Evolutionary conservation across 2,797 vertebrate genomes (phyloP), one percentile per base, ranked within the genome.

Genomic region (Sandelia bainsii): DNA sequence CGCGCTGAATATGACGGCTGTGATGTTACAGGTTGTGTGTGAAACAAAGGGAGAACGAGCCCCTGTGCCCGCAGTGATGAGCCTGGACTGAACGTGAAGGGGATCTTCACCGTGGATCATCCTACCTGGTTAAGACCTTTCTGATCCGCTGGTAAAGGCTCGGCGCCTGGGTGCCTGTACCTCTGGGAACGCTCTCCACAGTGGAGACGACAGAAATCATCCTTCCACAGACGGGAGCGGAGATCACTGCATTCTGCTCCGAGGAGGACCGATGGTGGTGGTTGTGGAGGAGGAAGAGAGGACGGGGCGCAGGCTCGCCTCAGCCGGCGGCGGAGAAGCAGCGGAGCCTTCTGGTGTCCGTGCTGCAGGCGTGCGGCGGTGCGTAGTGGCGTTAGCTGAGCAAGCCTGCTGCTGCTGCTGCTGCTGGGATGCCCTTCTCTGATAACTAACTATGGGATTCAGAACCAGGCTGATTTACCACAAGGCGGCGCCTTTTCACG

Each of bases 171-270:
- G 93, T 93, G 85, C 94, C 89, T 79, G 91, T 91, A 73, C 95
- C 95, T 54, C 94, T 89, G 58, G 97, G 95, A 84, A 95, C 93
- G 88, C 94, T 96, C 90, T 97, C 96, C 88, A 95, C 96, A 81
- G 96, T 97, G 84, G 95, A 96, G 85, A 97, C 95, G 79, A 96
- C 95, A 20, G 96, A 93, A 79, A 96, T 96, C 97, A 97, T 97
- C 85, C 89, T 92, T 81, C 85, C 76, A 86, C 50, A 5, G 59
- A 85, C 78, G 40, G 59, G 79, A 93, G 14, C 90, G 93, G 77
- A 92, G 86, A 86, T 89, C 93, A 87, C 87, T 72, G 88, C 96
- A 97, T 97, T 84, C 81, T 90, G 93, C 86, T 61, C 29, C 69
- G 39, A 69, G 80, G 59, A 71, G 72, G 57, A 34, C 59, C 76